Evolutionary conservation across 2,113 vertebrate genomes (phyloP), one percentile per base, ranked within the genome.

Genomic region (Pao palembangensis): DNA sequence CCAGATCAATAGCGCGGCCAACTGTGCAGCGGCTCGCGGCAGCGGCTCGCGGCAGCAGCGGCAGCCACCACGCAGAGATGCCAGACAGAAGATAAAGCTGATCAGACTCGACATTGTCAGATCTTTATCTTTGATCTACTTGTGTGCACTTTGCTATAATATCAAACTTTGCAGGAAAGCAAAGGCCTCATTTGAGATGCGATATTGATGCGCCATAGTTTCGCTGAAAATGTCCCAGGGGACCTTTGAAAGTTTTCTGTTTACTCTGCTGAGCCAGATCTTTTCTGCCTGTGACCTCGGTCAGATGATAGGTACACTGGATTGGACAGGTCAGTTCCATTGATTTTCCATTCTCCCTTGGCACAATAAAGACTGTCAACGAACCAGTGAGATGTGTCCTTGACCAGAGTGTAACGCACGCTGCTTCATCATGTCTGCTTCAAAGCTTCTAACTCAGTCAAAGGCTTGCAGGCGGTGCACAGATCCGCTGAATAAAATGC

Each of bases 261-360:
- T 75, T 88, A 85, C 86, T 83, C 73, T 89, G 88, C 86, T 88
- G 86, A 88, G 84, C 79, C 76, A 64, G 86, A 87, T 83, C 85
- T 87, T 84, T 88, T 83, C 86, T 76, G 81, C 75, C 85, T 80
- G 78, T 89, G 88, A 89, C 88, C 88, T 85, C 82, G 76, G 82
- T 87, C 81, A 84, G 85, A 73, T 61, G 85, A 83, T 86, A 85
- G 88, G 86, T 87, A 87, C 81, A 86, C 82, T 80, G 81, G 67
- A 71, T 76, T 79, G 82, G 86, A 82, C 84, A 83, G 86, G 82
- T 84, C 84, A 83, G 76, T 78, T 60, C 43, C 82, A 89, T 89
- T 88, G 88, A 89, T 89, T 89, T 89, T 85, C 86, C 81, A 87
- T 89, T 87, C 81, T 73, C 79, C 76, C 78, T 87, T 87, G 88